Evolutionary conservation across 2,888 invertebrate genomes (phyloP), one percentile per base, ranked within the genome.

Genomic region (Drosophila hamatofila): DNA sequence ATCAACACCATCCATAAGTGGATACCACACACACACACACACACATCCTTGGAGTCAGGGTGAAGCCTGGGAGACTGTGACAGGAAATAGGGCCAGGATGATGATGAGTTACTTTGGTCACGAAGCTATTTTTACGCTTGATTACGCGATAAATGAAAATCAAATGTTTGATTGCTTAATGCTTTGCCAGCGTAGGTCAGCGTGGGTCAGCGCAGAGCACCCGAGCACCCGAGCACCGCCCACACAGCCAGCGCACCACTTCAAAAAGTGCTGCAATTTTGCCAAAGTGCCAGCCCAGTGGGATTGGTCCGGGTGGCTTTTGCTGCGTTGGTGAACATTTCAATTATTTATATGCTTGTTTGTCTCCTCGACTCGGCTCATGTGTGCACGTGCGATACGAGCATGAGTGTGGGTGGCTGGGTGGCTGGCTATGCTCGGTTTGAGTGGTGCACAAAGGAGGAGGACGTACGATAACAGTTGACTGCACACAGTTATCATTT

Each of bases 141-240:
- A 89, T 86, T 86, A 88, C 88, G 89, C 85, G 88, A 88, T 86
- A 89, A 86, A 86, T 86, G 86, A 89, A 86, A 86, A 86, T 89
- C 90, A 86, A 86, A 86, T 89, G 86, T 86, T 89, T 86, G 89
- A 86, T 86, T 88, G 90, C 86, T 89, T 88, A 86, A 86, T 89
- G 74, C 86, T 59, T 57, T 66, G 62, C 35, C 70, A 59, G 55
- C 51, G n/a, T 42, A 54, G 54, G 54, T 54, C 54, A 54, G 54
- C 25, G 25, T 21, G 60, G 52, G 55, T 58, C 61, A 56, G 62
- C 69, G n/a, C n/a, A n/a, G n/a, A 67, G 30, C 21, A 21, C 11
- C n/a, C 1, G 2, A 1, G 54, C 72, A 41, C 21, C 30, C 16
- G 27, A 61, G 61, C 66, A 35, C 30, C 82, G 63, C 18, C 59